Conservation (phyloP, 2,888 invertebrate genomes). For the Brachycybe producta region DNA sequence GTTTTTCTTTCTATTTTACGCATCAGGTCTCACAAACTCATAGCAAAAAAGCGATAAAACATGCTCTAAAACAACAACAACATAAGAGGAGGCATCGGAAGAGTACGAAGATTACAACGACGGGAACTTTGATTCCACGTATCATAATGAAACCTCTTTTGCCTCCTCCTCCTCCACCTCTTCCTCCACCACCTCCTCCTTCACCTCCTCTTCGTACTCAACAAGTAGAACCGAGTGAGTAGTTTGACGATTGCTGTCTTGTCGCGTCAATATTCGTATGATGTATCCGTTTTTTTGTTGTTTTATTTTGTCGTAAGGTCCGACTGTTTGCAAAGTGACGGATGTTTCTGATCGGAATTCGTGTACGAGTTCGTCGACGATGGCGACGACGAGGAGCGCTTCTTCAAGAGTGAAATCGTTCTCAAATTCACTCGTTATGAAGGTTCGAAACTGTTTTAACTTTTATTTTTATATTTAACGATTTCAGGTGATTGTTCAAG, state of each 20-base stretch:
- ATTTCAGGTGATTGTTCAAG: too few relatives aligned
- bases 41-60: conserved; percentile 57
- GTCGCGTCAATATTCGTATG: too few relatives aligned
- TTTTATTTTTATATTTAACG: background rate
- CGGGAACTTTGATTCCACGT: conserved; percentile 46
- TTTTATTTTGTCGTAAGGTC: too few relatives aligned
- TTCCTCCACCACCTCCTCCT: background rate
- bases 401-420: too few relatives aligned
- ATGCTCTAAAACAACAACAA: conserved; percentile 60
- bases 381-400: background rate
- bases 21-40: conserved; percentile 25
- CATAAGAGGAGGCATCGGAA: conserved; percentile 69
- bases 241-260: too few relatives aligned
- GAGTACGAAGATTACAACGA: conserved; percentile 44
- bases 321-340: too few relatives aligned
- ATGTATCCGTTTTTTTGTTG: too few relatives aligned
- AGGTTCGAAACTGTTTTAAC: background rate
- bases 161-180: conserved; percentile 33
- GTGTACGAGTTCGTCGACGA: too few relatives aligned
- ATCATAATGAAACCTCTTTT: conserved; percentile 71
- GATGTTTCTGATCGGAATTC: too few relatives aligned
- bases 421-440: conserved; percentile 6
- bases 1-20: conserved; percentile 1
- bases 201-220: background rate
- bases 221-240: too few relatives aligned